A percentile compares a stretch with the other conserved stretches of the same genome.
These are phyloP conservation scores for Diploscapter pachys DNA, from an alignment of 1,140 invertebrate genomes.

Conservation along the genomic window DNA sequence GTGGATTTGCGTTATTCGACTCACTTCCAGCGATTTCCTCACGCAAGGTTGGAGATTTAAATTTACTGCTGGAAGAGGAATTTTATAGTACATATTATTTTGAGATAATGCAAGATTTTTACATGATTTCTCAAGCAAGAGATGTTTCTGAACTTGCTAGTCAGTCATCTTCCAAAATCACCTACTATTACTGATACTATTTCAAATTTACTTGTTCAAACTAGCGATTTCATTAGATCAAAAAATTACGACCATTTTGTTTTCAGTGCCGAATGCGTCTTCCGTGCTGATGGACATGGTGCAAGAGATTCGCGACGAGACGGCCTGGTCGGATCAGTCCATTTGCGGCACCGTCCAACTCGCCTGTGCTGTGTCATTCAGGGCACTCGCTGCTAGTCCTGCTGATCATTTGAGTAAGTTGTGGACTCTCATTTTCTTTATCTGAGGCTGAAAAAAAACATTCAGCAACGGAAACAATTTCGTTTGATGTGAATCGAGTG, in stretches of 20 bases:
- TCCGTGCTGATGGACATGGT: constrained; percentile 19
- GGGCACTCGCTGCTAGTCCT: constrained; percentile 18
- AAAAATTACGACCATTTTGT: not conserved
- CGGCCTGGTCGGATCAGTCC: constrained; percentile 25
- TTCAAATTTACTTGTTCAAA: too few species aligned
- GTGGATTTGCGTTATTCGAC: constrained; percentile 15
- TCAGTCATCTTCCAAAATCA: too few species aligned
- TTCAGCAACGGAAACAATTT: constrained; percentile 14
- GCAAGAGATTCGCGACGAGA: constrained; percentile 26
- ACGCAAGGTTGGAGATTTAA: not conserved
- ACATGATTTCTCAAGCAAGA: too few species aligned
- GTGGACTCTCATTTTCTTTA: not conserved
- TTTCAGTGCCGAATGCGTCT: not conserved
- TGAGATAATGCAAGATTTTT: not conserved
- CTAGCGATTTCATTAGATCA: too few species aligned
- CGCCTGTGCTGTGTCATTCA: constrained; percentile 23
- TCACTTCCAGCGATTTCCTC: constrained; percentile 19
- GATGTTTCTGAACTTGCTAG: too few species aligned
- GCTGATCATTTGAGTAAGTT: constrained; percentile 19
- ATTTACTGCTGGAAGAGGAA: not conserved
- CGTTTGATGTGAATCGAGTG: constrained; percentile 23
- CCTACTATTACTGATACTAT: too few species aligned
- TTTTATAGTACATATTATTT: not conserved
- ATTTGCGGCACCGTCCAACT: constrained; percentile 30
- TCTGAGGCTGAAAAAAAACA: not conserved